phyloP scores from a whole-genome alignment of 2,113 vertebrate species.

The Calidris pygmaea region DNA sequence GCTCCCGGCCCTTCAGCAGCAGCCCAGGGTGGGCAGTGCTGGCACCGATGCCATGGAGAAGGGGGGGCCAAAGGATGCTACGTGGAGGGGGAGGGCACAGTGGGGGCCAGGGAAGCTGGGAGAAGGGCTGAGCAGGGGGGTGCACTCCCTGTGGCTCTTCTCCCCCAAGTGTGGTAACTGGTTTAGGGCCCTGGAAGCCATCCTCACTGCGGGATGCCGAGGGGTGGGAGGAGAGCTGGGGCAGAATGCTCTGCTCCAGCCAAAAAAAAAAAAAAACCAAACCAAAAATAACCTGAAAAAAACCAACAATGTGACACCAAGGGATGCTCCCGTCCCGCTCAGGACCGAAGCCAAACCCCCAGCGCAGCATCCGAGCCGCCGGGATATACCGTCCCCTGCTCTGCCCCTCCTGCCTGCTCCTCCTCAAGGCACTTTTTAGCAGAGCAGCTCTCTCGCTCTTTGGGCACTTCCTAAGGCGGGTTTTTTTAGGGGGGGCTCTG shows the following conservation, averaged over 20 bases:
- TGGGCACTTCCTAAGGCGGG: slow-evolving; percentile 10
- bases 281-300: too few relatives aligned
- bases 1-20: not conserved
- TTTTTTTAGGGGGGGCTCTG: not conserved
- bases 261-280: not conserved
- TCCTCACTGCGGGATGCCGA: not conserved
- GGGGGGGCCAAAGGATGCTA: not conserved
- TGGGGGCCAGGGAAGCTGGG: not conserved
- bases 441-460: slow-evolving; percentile 62
- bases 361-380: fast-evolving
- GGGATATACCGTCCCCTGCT: not conserved
- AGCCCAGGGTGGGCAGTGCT: not conserved
- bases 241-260: not conserved
- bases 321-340: not conserved
- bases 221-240: not conserved
- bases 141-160: not conserved
- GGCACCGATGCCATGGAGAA: not conserved
- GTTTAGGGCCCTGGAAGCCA: not conserved
- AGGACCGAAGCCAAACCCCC: not conserved
- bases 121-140: not conserved
- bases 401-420: not conserved
- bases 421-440: slow-evolving; percentile 59
- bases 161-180: fast-evolving
- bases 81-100: fast-evolving
- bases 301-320: fast-evolving